These are phyloP conservation scores for Meloidogyne floridensis DNA, from an alignment of 1,140 invertebrate genomes.

Conservation along the genomic window DNA sequence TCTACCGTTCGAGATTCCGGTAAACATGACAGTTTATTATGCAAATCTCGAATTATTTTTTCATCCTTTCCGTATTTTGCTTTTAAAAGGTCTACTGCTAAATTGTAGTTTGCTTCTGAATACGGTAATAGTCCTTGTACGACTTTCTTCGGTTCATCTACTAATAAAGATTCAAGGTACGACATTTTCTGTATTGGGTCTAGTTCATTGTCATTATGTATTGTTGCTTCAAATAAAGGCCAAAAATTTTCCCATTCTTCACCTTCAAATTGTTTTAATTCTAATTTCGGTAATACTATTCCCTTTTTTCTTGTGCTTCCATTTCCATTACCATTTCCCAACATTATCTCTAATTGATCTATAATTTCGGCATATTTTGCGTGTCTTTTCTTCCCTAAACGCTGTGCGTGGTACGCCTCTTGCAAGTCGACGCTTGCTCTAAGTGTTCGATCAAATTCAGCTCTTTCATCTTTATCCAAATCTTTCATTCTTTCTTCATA, in stretches of 20 bases:
- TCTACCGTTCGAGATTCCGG: not conserved
- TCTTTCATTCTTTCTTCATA: not conserved
- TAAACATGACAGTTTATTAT: not conserved
- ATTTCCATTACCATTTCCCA: not conserved
- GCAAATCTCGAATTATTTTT: constrained; percentile 11
- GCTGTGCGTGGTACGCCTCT: not conserved
- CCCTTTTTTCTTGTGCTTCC: not conserved
- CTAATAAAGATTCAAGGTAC: not conserved
- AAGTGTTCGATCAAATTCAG: not conserved
- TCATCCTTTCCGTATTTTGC: constrained; percentile 11
- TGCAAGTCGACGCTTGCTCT: not conserved
- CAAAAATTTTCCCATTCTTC: constrained; percentile 1
- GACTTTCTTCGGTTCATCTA: not conserved
- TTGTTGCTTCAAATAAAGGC: constrained; percentile 12
- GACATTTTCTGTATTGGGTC: constrained; percentile 6
- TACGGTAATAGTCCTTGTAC: constrained; percentile 8
- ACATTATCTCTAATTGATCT: not conserved
- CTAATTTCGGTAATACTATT: constrained; percentile 79
- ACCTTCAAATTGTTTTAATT: constrained; percentile 63
- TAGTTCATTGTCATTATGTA: not conserved
- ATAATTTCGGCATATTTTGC: not conserved
- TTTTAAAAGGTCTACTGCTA: not conserved
- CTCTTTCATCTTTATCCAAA: not conserved
- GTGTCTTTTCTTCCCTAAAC: not conserved
- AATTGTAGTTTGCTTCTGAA: not conserved